Evolutionary conservation across 1,140 invertebrate species (phyloP).

Genomic region (Drosophila mayri): DNA sequence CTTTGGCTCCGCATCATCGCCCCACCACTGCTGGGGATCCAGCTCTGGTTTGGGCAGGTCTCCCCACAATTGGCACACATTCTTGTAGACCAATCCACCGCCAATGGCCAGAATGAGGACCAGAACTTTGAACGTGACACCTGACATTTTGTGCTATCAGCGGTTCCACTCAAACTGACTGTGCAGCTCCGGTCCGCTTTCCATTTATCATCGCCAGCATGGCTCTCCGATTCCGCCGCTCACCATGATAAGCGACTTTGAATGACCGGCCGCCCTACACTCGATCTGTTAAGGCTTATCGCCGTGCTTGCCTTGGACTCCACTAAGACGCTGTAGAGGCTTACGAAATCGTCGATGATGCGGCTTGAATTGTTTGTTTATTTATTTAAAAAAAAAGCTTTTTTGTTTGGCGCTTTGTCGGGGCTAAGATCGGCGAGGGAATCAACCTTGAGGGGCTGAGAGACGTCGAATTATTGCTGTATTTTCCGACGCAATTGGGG

Average conservation of each 20-base stretch:
- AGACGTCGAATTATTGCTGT: background rate
- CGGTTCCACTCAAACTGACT: conserved; percentile 43
- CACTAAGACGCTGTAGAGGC: conserved; percentile 19
- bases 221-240: conserved; percentile 23
- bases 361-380: conserved; percentile 30
- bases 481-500: conserved; percentile 38
- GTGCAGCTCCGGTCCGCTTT: background rate
- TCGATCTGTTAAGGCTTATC: conserved; percentile 38
- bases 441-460: background rate
- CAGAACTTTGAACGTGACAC: conserved; percentile 40
- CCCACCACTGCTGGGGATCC: conserved; percentile 74
- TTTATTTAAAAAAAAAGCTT: conserved; percentile 34
- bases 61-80: conserved; percentile 42
- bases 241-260: conserved; percentile 47
- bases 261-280: conserved; percentile 26
- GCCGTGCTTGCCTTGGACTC: background rate
- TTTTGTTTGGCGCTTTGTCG: conserved; percentile 20
- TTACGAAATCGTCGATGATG: conserved; percentile 4
- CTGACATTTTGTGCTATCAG: conserved; percentile 18
- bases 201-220: conserved; percentile 11
- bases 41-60: conserved; percentile 58
- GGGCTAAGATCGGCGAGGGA: conserved; percentile 8
- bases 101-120: conserved; percentile 67
- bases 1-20: conserved; percentile 67
- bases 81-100: conserved; percentile 64